Conservation (phyloP, 2,888 invertebrate species). For the Aphrophora alni region DNA sequence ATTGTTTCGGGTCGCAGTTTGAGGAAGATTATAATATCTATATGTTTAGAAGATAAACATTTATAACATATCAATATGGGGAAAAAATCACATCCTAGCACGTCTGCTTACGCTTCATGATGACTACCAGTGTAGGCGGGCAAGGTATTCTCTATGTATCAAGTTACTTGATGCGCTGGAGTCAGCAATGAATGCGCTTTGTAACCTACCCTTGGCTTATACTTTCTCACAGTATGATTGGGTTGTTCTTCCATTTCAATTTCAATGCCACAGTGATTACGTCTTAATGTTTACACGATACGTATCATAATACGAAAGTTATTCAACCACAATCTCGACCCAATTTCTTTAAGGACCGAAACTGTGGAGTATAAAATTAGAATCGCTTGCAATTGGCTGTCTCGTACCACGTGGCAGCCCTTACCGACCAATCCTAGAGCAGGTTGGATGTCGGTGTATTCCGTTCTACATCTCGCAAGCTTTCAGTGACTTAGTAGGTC, state of each 20-base stretch:
- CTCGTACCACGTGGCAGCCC: not conserved
- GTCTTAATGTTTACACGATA: constrained; percentile 2
- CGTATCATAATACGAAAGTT: constrained; percentile 9
- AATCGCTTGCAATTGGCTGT: not conserved
- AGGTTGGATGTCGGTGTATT: constrained; percentile 4
- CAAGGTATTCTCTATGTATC: too few relatives aligned
- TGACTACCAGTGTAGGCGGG: not conserved
- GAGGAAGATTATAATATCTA: too few relatives aligned
- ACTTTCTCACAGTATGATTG: too few relatives aligned
- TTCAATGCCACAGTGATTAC: not conserved
- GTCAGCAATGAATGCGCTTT: not conserved
- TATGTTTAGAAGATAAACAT: too few relatives aligned
- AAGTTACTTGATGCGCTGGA: not conserved
- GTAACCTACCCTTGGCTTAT: not conserved
- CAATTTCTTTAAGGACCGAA: constrained; percentile 9
- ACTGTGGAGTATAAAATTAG: not conserved
- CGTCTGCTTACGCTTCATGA: not conserved
- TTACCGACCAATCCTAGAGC: not conserved
- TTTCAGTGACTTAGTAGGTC: constrained; percentile 3
- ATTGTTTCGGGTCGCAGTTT: too few relatives aligned
- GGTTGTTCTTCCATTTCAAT: not conserved
- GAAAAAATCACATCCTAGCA: too few relatives aligned
- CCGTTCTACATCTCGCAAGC: not conserved
- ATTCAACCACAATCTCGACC: not conserved
- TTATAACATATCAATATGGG: too few relatives aligned